Base-by-base conservation (phyloP, 2,888 invertebrate species). In the Oxystoma pomonae region DNA sequence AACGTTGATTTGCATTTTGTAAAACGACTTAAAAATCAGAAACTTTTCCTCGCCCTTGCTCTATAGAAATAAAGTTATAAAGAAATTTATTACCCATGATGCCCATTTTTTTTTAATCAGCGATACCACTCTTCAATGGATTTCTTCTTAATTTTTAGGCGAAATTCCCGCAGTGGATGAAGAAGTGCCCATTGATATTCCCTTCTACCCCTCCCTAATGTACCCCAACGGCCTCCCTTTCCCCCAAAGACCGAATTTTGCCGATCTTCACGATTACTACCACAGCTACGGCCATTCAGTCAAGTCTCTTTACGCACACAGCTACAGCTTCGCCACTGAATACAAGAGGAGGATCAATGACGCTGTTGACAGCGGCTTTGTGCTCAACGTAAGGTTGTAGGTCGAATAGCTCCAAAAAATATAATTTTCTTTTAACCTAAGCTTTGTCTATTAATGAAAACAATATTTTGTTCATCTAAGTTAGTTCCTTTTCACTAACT, bases 161-260 rank as follows among this genome's bases (percentile, higher is more conserved):
- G 12, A 7, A 35, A 35, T 35, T 12, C 81, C 84, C 21, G 81
- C 83, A 9, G 81, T 88, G 64, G 81, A 85, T 21, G 83, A 83
- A 73, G 80, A 83, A 65, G 75, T 78, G 56, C 78, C 83, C 58
- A 72, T 88, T 58, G 76, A 85, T 68, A 59, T 60, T 49, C 88
- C 89, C 9, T 90, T 85, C 78, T 82, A 84, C 58, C 84, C 90
- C 57, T 85, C 87, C 64, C 79, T 91, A 67, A 78, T 84, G 63
- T 84, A 86, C 75, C 82, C 83, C 71, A 90, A 86, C 68, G 91
- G 90, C 55, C 79, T 88, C 59, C 83, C 86, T 59, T 87, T 86
- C 81, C 87, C 89, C 49, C 80, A 78, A 58, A 87, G 90, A 68
- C 85, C 85, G 21, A 82, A 85, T 73, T 79, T 85, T 71, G 85